Base-by-base conservation (phyloP, 2,113 vertebrate genomes). In the Colistium nudipinnis region DNA sequence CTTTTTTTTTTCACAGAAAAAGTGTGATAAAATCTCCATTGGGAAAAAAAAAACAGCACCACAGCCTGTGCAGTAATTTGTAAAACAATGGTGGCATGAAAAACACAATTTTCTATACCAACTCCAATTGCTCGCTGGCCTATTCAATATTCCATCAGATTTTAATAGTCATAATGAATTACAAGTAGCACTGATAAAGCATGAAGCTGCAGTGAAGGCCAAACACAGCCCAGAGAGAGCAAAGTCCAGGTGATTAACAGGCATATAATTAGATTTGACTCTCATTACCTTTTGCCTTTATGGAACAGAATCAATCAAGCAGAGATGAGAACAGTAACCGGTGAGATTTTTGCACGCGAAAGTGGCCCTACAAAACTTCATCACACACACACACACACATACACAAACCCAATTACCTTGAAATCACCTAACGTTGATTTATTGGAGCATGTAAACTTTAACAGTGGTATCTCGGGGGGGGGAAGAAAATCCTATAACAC, bases 271-370 rank as follows among this genome's bases (percentile, higher is more conserved):
- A 71, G 62, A 83, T 80, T 83, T 72, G 24, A 76, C 49, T 78
- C 76, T 76, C 70, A 74, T 87, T 85, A 84, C 74, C 41, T 69
- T 72, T 52, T 72, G 62, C 51, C 51, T 86, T 76, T 65, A 57
- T 76, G 45, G 73, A 82, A 72, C 47, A 78, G 60, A 78, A 85
- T 69, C 74, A 85, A 81, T 73, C 76, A 85, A 76, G 72, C 61
- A 56, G 60, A 78, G 60, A 78, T 47, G 70, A 82, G 43, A 62
- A 31, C 68, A 47, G 61, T 7, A 48, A 54, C 45, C 25, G 28
- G 33, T 64, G 69, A 62, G 72, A 75, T 79, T 36, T 62, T n/a
- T 48, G 51, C 44, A 75, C 9, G 5, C 52, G n/a, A 70, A 76
- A 69, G 51, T 41, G 55, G 36, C 45, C 45, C 22, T 20, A 48